Evolutionary conservation across 2,888 invertebrate species (phyloP), one percentile per base, ranked within the genome.

Genomic region (Trichopoda pennipes): DNA sequence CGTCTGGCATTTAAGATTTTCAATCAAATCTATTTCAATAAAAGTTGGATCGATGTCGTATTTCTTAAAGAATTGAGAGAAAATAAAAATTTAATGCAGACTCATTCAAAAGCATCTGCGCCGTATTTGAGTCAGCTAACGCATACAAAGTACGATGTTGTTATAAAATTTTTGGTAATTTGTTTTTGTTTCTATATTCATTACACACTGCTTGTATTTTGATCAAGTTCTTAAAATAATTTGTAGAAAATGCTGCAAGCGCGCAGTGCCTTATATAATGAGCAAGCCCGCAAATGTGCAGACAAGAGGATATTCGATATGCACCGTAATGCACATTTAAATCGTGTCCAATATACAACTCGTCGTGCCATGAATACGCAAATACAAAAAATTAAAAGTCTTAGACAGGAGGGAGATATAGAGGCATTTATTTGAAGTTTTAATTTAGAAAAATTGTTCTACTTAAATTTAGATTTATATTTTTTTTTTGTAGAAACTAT

Each of bases 231-330:
- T 9, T 2, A 19, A 58, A 19, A 19, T 69, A 0, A 49, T 32
- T 28, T 28, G 8, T 28, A 90, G 90, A 89, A 88, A 90, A 90
- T 90, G 89, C 79, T 90, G 6, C 86, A 90, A 76, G 87, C 89
- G 0, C 87, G 90, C 3, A 86, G 87, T 74, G 90, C 90, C 0
- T 81, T 90, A 60, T 90, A 90, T 73, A 87, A 86, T 6, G 83
- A 88, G 53, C 85, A 87, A 16, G 78, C 85, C 66, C 85, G 85
- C 4, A 88, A 88, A 38, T 87, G 86, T 76, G 84, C 87, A 0
- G 86, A 88, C 72, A 85, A 85, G 64, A 78, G 81, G 23, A 63
- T 87, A 3, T 84, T 85, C 58, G 80, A 85, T 8, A 83, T 84
- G 32, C 86, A 87, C 56, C 86, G 78, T 0, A 85, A 89, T 70